Percentiles rank a stretch among this genome's conserved stretches.
Conservation (phyloP, 64 coral and sea anemone species). For the Pachyseris speciosa region DNA sequence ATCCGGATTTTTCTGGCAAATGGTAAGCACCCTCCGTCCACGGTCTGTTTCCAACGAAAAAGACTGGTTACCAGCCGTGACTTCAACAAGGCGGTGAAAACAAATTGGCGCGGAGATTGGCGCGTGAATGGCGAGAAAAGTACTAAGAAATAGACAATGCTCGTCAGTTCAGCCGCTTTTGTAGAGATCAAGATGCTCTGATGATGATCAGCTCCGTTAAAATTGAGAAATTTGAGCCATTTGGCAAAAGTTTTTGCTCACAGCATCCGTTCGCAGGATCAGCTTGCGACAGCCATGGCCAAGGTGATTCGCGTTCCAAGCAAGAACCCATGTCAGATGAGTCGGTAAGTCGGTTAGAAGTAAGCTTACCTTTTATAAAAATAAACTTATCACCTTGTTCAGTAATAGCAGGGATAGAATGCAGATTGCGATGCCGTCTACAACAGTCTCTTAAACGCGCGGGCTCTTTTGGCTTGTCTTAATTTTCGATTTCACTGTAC, state of each 20-base stretch:
- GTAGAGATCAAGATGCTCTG: background rate
- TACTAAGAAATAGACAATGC: background rate
- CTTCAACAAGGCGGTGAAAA: conserved; percentile 5
- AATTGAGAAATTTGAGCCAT: conserved; percentile 36
- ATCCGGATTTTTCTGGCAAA: too few relatives aligned
- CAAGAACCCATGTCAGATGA: background rate
- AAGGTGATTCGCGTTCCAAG: background rate
- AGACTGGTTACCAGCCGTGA: conserved; percentile 27
- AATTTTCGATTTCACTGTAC: too few relatives aligned
- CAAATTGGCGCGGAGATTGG: background rate
- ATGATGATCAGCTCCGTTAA: conserved; percentile 4
- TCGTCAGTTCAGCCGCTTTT: background rate
- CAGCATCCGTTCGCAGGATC: conserved; percentile 19
- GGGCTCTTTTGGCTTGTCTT: too few relatives aligned
- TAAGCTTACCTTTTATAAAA: too few relatives aligned
- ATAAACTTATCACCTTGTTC: too few relatives aligned
- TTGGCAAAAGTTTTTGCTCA: conserved; percentile 19
- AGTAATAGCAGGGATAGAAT: too few relatives aligned
- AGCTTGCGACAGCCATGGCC: background rate
- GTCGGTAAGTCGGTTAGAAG: background rate
- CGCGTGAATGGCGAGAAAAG: background rate
- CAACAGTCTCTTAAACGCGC: too few relatives aligned
- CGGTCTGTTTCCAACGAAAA: background rate
- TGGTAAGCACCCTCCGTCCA: too few relatives aligned
- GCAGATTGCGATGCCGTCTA: too few relatives aligned